A percentile compares a stretch with the other conserved stretches of the same genome.
These are phyloP conservation scores for Eurystomus gularis DNA, from an alignment of 2,113 vertebrate species.

Conservation along the genomic window DNA sequence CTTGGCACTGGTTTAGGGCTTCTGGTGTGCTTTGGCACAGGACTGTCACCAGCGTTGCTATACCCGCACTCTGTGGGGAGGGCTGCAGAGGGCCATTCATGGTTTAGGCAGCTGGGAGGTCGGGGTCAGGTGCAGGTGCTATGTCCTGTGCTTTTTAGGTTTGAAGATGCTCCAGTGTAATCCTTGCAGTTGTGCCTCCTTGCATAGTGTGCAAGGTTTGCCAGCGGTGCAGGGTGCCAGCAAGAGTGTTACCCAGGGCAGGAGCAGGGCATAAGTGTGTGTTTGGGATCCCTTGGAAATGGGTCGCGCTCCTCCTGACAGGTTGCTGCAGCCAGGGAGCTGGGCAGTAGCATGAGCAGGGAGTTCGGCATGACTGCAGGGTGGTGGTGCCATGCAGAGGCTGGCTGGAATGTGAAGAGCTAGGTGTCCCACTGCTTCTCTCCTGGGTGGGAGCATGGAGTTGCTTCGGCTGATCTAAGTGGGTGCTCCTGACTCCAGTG, in stretches of 20 bases:
- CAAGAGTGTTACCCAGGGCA: accelerated
- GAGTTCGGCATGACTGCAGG: neutral
- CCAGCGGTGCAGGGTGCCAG: neutral
- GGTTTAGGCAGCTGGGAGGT: neutral
- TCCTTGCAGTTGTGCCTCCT: neutral
- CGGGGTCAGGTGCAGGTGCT: neutral
- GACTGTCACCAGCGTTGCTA: accelerated
- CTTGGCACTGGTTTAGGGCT: neutral
- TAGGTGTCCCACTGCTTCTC: neutral
- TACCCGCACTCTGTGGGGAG: neutral
- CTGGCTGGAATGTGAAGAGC: neutral
- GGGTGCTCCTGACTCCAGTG: neutral
- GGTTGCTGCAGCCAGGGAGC: neutral
- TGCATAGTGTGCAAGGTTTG: too few relatives aligned
- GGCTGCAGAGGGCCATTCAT: neutral
- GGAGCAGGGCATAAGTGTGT: accelerated
- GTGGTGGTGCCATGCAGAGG: neutral
- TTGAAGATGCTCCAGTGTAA: accelerated
- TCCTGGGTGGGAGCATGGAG: accelerated
- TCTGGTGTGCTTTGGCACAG: neutral
- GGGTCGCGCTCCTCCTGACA: accelerated
- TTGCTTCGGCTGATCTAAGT: neutral
- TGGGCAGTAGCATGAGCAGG: accelerated
- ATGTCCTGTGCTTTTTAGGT: neutral
- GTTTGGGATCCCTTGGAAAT: neutral